phyloP scores from a whole-genome alignment of 2,113 vertebrate genomes.

The Catagonus wagneri region DNA sequence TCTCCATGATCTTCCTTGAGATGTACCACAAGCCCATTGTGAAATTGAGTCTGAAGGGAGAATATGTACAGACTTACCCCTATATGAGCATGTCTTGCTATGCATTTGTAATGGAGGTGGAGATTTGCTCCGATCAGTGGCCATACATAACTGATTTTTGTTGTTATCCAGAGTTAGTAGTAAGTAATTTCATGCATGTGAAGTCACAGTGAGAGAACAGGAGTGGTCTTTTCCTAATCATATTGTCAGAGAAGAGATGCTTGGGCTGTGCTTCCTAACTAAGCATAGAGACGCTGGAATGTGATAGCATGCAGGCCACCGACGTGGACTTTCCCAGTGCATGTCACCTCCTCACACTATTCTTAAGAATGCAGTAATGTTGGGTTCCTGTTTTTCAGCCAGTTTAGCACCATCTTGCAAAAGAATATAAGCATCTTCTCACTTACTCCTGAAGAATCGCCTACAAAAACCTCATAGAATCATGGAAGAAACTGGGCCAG shows the following conservation, averaged over 20 bases:
- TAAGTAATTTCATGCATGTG: background rate
- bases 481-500: slow-evolving; percentile 32
- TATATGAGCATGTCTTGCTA: background rate
- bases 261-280: background rate
- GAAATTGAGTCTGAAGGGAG: background rate
- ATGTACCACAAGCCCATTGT: background rate
- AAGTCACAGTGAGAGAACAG: background rate
- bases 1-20: background rate
- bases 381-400: background rate
- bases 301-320: too few relatives aligned
- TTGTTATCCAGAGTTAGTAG: background rate
- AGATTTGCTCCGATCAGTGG: background rate
- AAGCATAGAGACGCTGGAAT: background rate
- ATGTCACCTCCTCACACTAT: background rate
- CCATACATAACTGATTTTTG: background rate
- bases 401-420: slow-evolving; percentile 2
- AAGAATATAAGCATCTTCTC: background rate
- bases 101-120: background rate
- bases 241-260: background rate
- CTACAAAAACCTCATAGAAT: slow-evolving; percentile 22
- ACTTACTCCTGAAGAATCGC: background rate
- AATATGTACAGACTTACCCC: background rate
- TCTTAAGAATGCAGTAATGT: background rate
- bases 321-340: background rate
- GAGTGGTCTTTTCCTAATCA: background rate